A percentile compares a stretch with the other conserved stretches of the same genome.
phyloP scores from a whole-genome alignment of 2,888 invertebrate genomes.

The Caenorhabditis sulstoni region DNA sequence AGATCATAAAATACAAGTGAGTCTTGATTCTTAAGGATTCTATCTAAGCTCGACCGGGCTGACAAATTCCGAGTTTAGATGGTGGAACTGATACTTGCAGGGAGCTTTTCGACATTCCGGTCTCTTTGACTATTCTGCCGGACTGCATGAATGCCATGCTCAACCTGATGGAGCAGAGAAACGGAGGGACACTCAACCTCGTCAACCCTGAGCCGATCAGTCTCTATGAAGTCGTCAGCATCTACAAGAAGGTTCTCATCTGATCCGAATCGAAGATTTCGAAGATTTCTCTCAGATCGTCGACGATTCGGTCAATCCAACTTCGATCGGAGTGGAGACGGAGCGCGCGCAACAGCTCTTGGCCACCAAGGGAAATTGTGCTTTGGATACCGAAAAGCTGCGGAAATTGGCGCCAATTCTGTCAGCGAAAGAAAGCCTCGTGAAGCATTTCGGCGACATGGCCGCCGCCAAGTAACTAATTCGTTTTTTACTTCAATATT shows the following conservation, averaged over 20 bases:
- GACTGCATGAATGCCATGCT: constrained; percentile 77
- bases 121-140: constrained; percentile 79
- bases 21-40: too few relatives aligned
- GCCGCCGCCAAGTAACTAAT: constrained; percentile 16
- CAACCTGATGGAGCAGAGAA: constrained; percentile 75
- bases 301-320: constrained; percentile 66
- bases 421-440: constrained; percentile 55
- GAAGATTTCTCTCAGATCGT: constrained; percentile 65
- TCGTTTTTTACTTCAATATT: constrained; percentile 8
- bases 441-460: constrained; percentile 50
- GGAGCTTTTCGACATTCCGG: constrained; percentile 79
- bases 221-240: constrained; percentile 74
- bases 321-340: constrained; percentile 71
- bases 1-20: constrained; percentile 78
- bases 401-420: constrained; percentile 57
- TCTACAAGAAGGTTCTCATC: constrained; percentile 72
- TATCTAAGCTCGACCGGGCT: too few relatives aligned
- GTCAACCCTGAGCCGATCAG: constrained; percentile 79
- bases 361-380: constrained; percentile 79
- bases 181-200: constrained; percentile 76
- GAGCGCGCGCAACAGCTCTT: constrained; percentile 74
- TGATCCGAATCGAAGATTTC: background rate
- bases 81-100: constrained; percentile 32
- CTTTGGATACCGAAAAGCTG: constrained; percentile 70
- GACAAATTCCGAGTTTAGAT: too few relatives aligned